Evolutionary conservation across 1,140 invertebrate genomes (phyloP).

Genomic region (Brachionus rotundiformis): DNA sequence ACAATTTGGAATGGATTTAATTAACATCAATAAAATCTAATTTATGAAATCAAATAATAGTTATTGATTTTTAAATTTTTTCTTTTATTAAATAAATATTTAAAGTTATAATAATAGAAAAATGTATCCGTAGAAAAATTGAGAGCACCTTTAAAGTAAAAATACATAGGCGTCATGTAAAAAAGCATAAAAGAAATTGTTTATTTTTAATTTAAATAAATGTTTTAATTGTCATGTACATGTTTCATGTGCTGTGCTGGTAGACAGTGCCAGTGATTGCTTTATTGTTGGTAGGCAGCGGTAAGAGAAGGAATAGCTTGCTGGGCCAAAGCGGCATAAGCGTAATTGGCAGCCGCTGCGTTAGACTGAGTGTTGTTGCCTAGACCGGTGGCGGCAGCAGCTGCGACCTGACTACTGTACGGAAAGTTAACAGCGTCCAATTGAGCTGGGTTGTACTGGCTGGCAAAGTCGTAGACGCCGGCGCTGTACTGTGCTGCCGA

Average conservation of each 20-base stretch:
- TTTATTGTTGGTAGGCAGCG: conserved; percentile 48
- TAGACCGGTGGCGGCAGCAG: conserved; percentile 23
- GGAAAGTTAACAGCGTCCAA: conserved; percentile 41
- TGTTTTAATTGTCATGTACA: conserved; percentile 15
- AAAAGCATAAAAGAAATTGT: neutral
- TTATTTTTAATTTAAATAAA: neutral
- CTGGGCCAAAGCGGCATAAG: conserved; percentile 42
- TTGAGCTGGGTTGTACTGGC: conserved; percentile 19
- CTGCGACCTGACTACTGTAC: neutral
- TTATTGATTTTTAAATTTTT: neutral
- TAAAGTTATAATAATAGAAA: conserved; percentile 6
- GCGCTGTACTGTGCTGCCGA: conserved; percentile 9
- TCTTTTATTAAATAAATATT: conserved; percentile 14
- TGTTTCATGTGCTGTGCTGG: neutral
- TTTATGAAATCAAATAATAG: neutral
- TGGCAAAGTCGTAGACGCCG: conserved; percentile 15
- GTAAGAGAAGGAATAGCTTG: conserved; percentile 48
- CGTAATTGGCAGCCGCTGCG: conserved; percentile 43
- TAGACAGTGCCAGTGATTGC: neutral
- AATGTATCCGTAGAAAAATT: conserved; percentile 13
- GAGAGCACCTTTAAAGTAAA: conserved; percentile 31
- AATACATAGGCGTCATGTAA: conserved; percentile 6
- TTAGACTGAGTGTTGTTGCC: conserved; percentile 1
- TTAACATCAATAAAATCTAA: neutral
- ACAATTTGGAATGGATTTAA: too few species aligned